Conservation (phyloP, 2,888 invertebrate genomes). For the Cataglyphis cursor region DNA sequence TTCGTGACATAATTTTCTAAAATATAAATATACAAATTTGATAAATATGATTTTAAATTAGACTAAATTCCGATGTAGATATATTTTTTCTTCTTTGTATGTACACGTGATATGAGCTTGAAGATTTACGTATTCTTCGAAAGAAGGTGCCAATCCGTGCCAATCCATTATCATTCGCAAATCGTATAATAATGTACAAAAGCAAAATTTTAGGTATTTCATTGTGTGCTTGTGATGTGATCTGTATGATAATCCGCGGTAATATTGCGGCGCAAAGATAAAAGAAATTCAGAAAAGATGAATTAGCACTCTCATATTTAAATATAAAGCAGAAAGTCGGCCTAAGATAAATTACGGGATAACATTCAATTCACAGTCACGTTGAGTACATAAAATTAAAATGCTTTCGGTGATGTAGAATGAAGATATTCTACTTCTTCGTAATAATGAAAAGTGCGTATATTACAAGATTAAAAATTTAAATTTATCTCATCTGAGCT, state of each 20-base stretch:
- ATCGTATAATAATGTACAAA: neutral
- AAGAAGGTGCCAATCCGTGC: neutral
- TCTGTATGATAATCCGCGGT: neutral
- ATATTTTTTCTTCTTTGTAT: neutral
- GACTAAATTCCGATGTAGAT: neutral
- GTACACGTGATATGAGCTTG: neutral
- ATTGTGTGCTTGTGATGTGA: neutral
- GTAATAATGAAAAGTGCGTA: slow-evolving; percentile 6
- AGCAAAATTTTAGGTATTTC: neutral
- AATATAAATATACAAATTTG: neutral
- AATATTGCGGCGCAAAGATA: neutral
- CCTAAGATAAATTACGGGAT: neutral
- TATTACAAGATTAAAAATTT: slow-evolving; percentile 2
- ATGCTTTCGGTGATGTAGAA: neutral
- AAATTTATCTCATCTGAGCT: neutral
- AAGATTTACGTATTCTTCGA: neutral
- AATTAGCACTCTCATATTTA: neutral
- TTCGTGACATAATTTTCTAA: neutral
- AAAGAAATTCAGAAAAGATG: neutral
- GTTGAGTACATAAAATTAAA: slow-evolving; percentile 18
- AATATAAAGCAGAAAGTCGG: neutral
- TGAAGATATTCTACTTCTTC: neutral
- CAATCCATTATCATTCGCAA: neutral
- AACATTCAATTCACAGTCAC: neutral
- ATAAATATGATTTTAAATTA: neutral